Base-by-base conservation (phyloP, 2,888 invertebrate genomes). In the Muscina levida region DNA sequence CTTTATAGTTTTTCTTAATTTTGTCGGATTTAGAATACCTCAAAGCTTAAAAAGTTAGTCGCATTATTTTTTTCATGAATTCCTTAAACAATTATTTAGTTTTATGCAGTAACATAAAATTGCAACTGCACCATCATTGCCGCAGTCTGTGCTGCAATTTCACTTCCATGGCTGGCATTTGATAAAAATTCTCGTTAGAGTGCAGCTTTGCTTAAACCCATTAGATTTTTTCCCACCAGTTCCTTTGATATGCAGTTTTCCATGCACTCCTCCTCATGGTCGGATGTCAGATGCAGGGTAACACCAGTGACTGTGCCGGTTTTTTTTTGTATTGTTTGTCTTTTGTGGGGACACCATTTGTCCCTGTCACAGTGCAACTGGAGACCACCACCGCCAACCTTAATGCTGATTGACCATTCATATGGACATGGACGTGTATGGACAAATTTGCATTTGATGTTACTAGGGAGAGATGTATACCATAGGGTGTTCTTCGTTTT, bases 381-480 rank as follows among this genome's bases (percentile, higher is more conserved):
- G n/a, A n/a, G n/a, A 65, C 15, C 24, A 51, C 17, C 24, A 57
- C 13, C 31, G 31, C 26, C 51, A 48, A 24, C 62, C 39, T 11
- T 67, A 67, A 15, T n/a, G 46, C 17, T 68, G 53, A 68, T 51
- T 70, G 68, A 53, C 62, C 48, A 48, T 67, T 42, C 59, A 66
- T 22, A 56, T 39, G 44, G 66, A 51, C 17, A 19, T 19, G 11
- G 31, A 31, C 31, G 31, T 31, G 8, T 31, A 31, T 31, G 31
- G 70, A 66, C 5, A 72, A 37, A 72, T 72, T 75, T 75, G 59
- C 67, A 67, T 72, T 59, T 75, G 67, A 71, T 37, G 42, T 48
- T 73, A 46, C 19, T 1, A 48, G 51, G 11, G 22, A 51, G 51
- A 48, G 51, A 6, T 1, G 22, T 15, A 51, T 6, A 56, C 31